phyloP scores from a whole-genome alignment of 2,113 vertebrate genomes.

The Paedocypris sp. region DNA sequence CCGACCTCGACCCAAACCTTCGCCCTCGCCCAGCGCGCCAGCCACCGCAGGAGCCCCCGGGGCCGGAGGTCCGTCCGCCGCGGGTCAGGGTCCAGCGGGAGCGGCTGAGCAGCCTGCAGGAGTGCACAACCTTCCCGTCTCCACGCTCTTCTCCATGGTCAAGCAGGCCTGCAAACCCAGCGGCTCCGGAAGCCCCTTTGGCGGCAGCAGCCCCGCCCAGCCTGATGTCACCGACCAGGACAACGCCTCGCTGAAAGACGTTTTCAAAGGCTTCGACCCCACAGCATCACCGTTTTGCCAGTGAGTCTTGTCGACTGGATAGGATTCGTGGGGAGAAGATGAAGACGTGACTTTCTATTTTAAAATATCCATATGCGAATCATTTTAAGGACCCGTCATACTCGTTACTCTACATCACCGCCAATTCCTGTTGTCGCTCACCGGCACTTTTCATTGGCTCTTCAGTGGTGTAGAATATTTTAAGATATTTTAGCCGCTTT shows the following conservation, averaged over 20 bases:
- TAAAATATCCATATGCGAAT: slow-evolving; percentile 50
- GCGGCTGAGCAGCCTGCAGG: slow-evolving; percentile 48
- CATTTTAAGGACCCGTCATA: slow-evolving; percentile 37
- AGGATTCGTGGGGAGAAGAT: slow-evolving; percentile 18
- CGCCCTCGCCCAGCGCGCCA: slow-evolving; percentile 45
- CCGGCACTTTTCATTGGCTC: neutral
- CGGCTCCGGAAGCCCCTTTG: slow-evolving; percentile 72
- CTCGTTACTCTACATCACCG: no score
- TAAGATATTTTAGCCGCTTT: slow-evolving; percentile 23
- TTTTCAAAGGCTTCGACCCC: slow-evolving; percentile 94
- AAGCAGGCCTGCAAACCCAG: slow-evolving; percentile 67
- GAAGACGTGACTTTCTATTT: slow-evolving; percentile 53
- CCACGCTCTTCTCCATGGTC: slow-evolving; percentile 72
- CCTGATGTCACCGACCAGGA: slow-evolving; percentile 68
- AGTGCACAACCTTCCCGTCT: slow-evolving; percentile 76
- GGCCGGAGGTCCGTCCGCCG: slow-evolving; percentile 7
- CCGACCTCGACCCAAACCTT: slow-evolving; percentile 70
- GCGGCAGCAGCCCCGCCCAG: slow-evolving; percentile 73
- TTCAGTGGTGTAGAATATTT: slow-evolving; percentile 17
- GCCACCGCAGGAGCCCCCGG: slow-evolving; percentile 35
- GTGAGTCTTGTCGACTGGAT: no score
- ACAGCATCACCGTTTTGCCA: slow-evolving; percentile 92
- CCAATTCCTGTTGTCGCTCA: neutral
- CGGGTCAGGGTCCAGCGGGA: slow-evolving; percentile 32
- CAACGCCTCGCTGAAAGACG: slow-evolving; percentile 82